Conservation (phyloP, 2,888 invertebrate species). For the Caenorhabditis sp. region DNA sequence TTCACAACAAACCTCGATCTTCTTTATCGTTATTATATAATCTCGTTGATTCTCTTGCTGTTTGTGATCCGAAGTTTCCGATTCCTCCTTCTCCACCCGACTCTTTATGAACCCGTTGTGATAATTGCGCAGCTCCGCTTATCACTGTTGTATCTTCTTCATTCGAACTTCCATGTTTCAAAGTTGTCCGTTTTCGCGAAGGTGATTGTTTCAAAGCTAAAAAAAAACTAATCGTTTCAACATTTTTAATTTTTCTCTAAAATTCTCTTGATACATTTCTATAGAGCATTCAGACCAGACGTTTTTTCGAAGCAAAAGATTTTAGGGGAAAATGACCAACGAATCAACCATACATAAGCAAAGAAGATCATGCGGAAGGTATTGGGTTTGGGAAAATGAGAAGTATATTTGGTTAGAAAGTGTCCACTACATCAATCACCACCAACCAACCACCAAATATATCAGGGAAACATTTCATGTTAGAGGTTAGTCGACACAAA, state of each 20-base stretch:
- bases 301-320: too few relatives aligned
- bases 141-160: slow-evolving; percentile 23
- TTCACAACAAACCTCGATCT: neutral
- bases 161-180: slow-evolving; percentile 24
- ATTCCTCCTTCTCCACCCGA: slow-evolving; percentile 13
- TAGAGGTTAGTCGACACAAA: too few relatives aligned
- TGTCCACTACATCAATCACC: too few relatives aligned
- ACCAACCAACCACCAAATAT: too few relatives aligned
- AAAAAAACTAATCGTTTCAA: slow-evolving; percentile 17
- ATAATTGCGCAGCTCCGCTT: neutral
- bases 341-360: too few relatives aligned
- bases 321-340: too few relatives aligned
- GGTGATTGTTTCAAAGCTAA: slow-evolving; percentile 63
- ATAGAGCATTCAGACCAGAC: too few relatives aligned
- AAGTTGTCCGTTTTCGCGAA: slow-evolving; percentile 44
- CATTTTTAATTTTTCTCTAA: neutral
- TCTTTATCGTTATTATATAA: slow-evolving; percentile 15
- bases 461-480: too few relatives aligned
- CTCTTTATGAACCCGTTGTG: slow-evolving; percentile 18
- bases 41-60: slow-evolving; percentile 34
- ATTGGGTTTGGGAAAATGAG: too few relatives aligned
- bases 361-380: too few relatives aligned
- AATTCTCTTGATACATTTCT: too few relatives aligned
- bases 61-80: slow-evolving; percentile 27
- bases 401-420: too few relatives aligned